Base-by-base conservation (phyloP, 1,140 invertebrate genomes). In the Plodia interpunctella region DNA sequence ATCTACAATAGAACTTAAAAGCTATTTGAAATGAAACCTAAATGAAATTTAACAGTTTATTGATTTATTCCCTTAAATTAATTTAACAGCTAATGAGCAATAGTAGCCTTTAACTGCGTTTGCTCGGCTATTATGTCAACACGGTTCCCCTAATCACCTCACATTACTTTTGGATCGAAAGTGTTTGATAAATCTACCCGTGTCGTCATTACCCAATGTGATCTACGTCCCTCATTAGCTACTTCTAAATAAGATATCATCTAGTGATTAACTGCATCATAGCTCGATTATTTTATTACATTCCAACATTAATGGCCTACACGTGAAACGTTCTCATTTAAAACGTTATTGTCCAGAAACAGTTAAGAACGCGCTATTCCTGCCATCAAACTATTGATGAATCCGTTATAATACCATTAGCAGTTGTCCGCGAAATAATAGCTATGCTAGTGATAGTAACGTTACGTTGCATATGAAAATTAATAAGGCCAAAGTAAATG, bases 221-320 rank as follows among this genome's bases (percentile, higher is more conserved):
- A 87, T 87, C 74, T 87, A 87, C 76, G 78, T 62, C 65, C 63
- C 78, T 83, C 83, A 86, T 88, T 88, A 88, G 76, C 78, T 83
- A 66, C 76, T 70, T 74, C 74, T 80, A 86, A 88, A 83, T 88
- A 83, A 87, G 80, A 83, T 82, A 82, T 87, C 76, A 74, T 65
- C 66, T 25, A 60, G 63, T 86, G 78, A 86, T 85, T 83, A 82
- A 83, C 70, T 73, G 71, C 59, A 65, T 63, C 69, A 68, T 59
- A 56, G 53, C 63, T 66, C 83, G 67, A 83, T 84, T 84, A 85
- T 84, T 83, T 86, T 83, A 87, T 88, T 80, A 73, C 78, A 80
- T 85, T 80, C 78, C 74, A 64, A 65, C 68, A 60, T 72, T 74
- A 72, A 80, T 78, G 80, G 75, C 38, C n/a, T 44, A 44, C 38